Base-by-base conservation (phyloP, 2,113 vertebrate species). In the Hippolais icterina region DNA sequence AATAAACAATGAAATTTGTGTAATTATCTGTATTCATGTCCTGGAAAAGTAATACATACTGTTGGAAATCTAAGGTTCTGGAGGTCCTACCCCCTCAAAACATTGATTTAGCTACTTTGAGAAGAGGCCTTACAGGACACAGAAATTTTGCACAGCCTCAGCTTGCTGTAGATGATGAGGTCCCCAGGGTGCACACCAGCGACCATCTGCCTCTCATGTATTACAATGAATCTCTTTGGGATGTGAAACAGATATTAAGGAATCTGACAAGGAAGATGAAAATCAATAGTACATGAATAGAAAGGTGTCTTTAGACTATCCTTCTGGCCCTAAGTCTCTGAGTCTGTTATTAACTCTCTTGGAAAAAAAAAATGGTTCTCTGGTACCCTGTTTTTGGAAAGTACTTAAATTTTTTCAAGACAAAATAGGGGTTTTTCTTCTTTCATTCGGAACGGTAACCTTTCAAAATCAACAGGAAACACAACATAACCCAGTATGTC, bases 391-490 rank as follows among this genome's bases (percentile, higher is more conserved):
- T 61, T 90, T 88, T 42, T 49, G 14, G 8, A 50, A 76, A 80
- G 3, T 12, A 46, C 53, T 79, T 76, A 33, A 7, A 60, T 42
- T 50, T 90, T 68, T 9, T 47, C 33, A 10, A 42, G 53, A 24
- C 3, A 4, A 37, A 91, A 75, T 31, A 60, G 5, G 3, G 5
- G 0, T 10, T 79, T 93, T 78, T 75, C 42, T 92, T 80, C 37
- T 87, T 95, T 87, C 12, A 18, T 90, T 86, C 5, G 16, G 10
- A 88, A 83, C 21, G 9, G 15, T 91, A 93, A 81, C 56, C 88
- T 96, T 89, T 95, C 69, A 88, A 80, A 85, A 88, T 69, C 76
- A 92, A 81, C 42, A 83, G 79, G 47, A 91, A 96, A 37, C 59
- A 60, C 72, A 87, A 37, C 5, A 7, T 85, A 87, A 94, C 54